Percentiles rank a stretch among this genome's conserved stretches.
Conservation (phyloP, 2,888 invertebrate genomes). For the Machimus atricapillus region DNA sequence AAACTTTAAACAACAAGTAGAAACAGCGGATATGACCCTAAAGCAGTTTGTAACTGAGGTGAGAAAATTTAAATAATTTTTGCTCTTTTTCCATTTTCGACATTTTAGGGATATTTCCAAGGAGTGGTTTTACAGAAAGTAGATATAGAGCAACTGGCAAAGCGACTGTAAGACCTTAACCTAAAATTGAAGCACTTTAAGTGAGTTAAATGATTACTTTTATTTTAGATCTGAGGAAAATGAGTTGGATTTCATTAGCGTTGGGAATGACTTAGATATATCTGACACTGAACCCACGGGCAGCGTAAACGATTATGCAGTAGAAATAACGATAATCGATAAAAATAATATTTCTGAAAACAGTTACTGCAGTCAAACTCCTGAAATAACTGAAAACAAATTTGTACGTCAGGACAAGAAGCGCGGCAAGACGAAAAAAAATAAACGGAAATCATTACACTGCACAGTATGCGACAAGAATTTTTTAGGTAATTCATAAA, state of each 20-base stretch:
- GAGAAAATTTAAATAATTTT: neutral
- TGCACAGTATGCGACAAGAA: constrained; percentile 36
- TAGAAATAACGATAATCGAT: neutral
- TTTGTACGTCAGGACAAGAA: neutral
- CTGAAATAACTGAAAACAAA: neutral
- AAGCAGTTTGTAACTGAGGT: neutral
- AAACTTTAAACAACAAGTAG: constrained; percentile 63
- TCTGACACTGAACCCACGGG: neutral
- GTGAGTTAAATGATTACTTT: neutral
- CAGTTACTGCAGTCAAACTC: neutral
- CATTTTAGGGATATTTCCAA: neutral
- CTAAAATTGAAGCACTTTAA: neutral
- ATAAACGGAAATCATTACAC: neutral
- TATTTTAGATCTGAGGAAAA: neutral
- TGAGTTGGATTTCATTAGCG: neutral
- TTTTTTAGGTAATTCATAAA: constrained; percentile 19
- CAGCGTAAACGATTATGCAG: neutral
- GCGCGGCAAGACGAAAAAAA: neutral
- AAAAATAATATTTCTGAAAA: neutral
- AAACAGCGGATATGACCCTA: constrained; percentile 56
- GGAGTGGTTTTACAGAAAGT: constrained; percentile 43
- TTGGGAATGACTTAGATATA: neutral
- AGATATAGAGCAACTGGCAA: neutral
- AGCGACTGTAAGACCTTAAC: neutral
- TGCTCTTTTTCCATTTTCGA: neutral